A percentile compares a stretch with the other conserved stretches of the same genome.
Conservation (phyloP, 2,797 vertebrate genomes). For the Aldrovandia affinis region DNA sequence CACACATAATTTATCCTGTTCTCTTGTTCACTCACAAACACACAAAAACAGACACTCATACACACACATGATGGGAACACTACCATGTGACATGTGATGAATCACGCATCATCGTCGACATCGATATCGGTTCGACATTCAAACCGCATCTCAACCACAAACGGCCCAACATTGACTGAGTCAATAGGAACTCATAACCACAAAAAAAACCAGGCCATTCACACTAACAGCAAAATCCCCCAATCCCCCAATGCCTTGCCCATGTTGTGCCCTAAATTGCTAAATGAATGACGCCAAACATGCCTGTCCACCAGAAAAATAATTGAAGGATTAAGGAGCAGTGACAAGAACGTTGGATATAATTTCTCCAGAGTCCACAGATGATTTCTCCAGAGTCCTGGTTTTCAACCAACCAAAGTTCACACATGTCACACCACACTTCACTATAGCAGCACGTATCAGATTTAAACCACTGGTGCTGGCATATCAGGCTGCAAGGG, state of each 20-base stretch:
- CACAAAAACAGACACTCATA: neutral
- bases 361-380: neutral
- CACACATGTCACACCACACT: too few relatives aligned
- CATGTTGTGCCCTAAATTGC: neutral
- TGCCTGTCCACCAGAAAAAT: neutral
- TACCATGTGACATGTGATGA: too few relatives aligned
- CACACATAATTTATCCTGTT: neutral
- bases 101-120: neutral
- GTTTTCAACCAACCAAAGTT: too few relatives aligned
- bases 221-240: neutral
- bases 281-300: neutral
- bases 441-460: too few relatives aligned
- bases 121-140: neutral
- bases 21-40: neutral
- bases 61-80: too few relatives aligned
- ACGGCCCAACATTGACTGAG: neutral
- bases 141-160: neutral
- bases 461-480: too few relatives aligned
- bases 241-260: neutral
- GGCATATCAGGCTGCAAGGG: too few relatives aligned
- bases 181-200: neutral
- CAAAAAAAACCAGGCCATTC: neutral
- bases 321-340: neutral
- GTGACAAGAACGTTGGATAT: neutral
- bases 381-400: too few relatives aligned